These are phyloP conservation scores for Elaphurus davidianus DNA, from an alignment of 2,113 vertebrate species.

Conservation along the genomic window DNA sequence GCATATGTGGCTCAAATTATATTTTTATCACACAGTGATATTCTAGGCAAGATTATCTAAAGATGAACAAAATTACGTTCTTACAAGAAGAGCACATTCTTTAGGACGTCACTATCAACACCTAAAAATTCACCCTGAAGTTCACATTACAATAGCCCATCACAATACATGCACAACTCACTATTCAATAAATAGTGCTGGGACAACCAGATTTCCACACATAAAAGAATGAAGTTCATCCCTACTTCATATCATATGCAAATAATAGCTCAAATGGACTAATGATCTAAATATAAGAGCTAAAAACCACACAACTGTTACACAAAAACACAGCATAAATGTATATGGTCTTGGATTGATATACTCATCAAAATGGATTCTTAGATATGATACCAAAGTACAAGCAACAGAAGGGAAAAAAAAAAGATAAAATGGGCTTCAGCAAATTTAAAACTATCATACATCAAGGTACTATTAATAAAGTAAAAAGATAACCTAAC, in stretches of 20 bases:
- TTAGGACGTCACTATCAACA: neutral
- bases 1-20: neutral
- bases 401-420: neutral
- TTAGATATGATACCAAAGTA: neutral
- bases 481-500: neutral
- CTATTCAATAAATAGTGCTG: neutral
- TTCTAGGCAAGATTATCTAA: neutral
- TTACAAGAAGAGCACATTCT: neutral
- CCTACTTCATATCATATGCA: neutral
- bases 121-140: neutral
- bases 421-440: neutral
- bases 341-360: neutral
- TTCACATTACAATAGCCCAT: neutral
- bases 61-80: neutral
- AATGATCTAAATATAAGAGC: neutral
- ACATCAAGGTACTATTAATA: neutral
- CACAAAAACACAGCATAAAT: neutral
- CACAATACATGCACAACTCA: neutral
- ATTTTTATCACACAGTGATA: neutral
- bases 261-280: neutral
- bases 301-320: neutral
- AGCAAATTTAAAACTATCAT: neutral
- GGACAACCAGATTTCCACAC: neutral
- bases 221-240: neutral
- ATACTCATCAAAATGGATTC: neutral